Evolutionary conservation across 2,797 vertebrate species (phyloP), one percentile per base, ranked within the genome.

Genomic region (Falco naumanni): DNA sequence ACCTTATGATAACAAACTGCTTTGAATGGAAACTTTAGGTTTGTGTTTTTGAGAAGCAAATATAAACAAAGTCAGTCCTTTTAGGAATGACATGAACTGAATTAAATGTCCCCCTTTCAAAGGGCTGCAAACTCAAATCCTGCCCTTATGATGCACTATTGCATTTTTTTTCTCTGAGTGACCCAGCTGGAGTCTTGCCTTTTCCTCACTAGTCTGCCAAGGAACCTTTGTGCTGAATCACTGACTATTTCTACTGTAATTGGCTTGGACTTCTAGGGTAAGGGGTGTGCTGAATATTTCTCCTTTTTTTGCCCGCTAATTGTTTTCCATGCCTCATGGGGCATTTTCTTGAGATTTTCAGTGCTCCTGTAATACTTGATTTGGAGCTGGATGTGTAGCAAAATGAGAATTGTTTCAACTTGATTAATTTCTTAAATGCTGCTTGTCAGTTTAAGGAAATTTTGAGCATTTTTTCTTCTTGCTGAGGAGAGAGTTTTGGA

Each of bases 181-280:
- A 96, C 96, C 96, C 90, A 97, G 96, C 93, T 97, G 96, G 96
- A 96, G 74, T 80, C 57, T 87, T 95, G 95, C 96, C 95, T 95
- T 95, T 96, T 94, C 90, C 80, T 96, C 66, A n/a, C 77, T 93
- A 68, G 63, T 76, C 87, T 96, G 96, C 96, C 96, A 97, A 95
- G 93, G 80, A 96, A 93, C 90, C 86, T 95, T 96, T 97, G 93
- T 96, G 91, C 95, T 95, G 96, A 96, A 95, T 96, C 94, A 90
- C 94, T 95, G 86, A 87, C 93, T 96, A 93, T 86, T 95, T 95
- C 93, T 95, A 89, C 93, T 95, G 96, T 96, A 96, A 96, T 96
- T 96, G 96, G 90, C 96, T 95, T 93, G 91, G 90, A 89, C 64
- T 93, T 96, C 83, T 63, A 84, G 95, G 84, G 90, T 92, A 90